Conservation (phyloP, 1,140 invertebrate genomes). For the Ostrea edulis region DNA sequence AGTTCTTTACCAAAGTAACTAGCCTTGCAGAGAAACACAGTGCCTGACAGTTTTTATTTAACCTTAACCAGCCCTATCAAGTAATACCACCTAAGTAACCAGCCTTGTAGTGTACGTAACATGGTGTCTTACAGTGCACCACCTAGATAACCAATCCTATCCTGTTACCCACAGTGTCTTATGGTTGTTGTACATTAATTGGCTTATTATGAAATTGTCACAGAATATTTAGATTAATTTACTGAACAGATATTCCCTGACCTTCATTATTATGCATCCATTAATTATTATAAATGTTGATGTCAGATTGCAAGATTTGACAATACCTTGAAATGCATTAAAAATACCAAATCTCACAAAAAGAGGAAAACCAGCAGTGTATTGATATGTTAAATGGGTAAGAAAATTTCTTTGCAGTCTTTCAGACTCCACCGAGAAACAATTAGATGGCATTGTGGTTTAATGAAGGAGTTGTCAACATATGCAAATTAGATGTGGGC, state of each 20-base stretch:
- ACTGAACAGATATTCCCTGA: neutral
- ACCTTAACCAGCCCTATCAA: too few relatives aligned
- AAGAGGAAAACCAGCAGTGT: neutral
- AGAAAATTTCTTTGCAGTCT: neutral
- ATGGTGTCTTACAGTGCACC: too few relatives aligned
- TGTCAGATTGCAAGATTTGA: constrained; percentile 13
- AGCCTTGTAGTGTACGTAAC: too few relatives aligned
- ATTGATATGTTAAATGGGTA: neutral
- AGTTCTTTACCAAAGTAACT: too few relatives aligned
- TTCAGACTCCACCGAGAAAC: neutral
- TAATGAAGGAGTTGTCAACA: constrained; percentile 10
- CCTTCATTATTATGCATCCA: neutral
- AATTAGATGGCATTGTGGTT: constrained; percentile 9
- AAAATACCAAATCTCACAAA: neutral
- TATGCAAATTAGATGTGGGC: constrained; percentile 27
- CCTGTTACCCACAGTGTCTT: too few relatives aligned
- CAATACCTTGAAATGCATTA: too few relatives aligned
- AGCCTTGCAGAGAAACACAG: too few relatives aligned
- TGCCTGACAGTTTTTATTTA: too few relatives aligned
- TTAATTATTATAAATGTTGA: constrained; percentile 19
- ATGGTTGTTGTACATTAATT: too few relatives aligned
- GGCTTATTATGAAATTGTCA: neutral
- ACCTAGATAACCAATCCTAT: too few relatives aligned
- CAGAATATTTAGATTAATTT: neutral
- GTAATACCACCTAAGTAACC: too few relatives aligned